A percentile compares a stretch with the other conserved stretches of the same genome.
Evolutionary conservation across 2,888 invertebrate genomes (phyloP).

Genomic region (Caradrina clavipalpis): DNA sequence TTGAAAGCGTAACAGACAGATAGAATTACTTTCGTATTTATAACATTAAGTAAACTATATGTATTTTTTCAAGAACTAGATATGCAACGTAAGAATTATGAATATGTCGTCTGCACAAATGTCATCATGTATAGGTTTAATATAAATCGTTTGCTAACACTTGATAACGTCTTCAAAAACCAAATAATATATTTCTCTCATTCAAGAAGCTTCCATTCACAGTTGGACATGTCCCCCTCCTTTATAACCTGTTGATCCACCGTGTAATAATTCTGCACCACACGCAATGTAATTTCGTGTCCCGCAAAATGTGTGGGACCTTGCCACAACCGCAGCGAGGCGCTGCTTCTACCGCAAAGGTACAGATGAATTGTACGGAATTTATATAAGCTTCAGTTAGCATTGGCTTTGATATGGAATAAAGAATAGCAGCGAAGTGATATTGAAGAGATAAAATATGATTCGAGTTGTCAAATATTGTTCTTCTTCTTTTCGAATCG

Average conservation of each 20-base stretch:
- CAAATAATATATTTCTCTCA: too few relatives aligned
- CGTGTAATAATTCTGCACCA: not conserved
- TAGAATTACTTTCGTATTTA: too few relatives aligned
- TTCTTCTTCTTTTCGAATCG: too few relatives aligned
- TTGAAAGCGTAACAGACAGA: too few relatives aligned
- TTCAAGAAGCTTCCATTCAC: too few relatives aligned
- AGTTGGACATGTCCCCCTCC: not conserved
- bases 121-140: too few relatives aligned
- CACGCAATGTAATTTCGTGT: conserved; percentile 21
- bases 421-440: not conserved
- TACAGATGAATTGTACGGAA: not conserved
- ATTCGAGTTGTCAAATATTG: not conserved
- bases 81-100: too few relatives aligned
- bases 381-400: conserved; percentile 8
- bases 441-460: not conserved
- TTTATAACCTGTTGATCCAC: conserved; percentile 23
- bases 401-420: not conserved
- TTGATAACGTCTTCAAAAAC: too few relatives aligned
- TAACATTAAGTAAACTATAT: too few relatives aligned
- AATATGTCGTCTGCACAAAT: too few relatives aligned
- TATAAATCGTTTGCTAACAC: too few relatives aligned
- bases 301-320: conserved; percentile 3
- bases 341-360: conserved; percentile 6
- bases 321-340: conserved; percentile 6
- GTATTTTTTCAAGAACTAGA: too few relatives aligned